Evolutionary conservation across 2,113 vertebrate species (phyloP).

Genomic region (Clinocottus analis): DNA sequence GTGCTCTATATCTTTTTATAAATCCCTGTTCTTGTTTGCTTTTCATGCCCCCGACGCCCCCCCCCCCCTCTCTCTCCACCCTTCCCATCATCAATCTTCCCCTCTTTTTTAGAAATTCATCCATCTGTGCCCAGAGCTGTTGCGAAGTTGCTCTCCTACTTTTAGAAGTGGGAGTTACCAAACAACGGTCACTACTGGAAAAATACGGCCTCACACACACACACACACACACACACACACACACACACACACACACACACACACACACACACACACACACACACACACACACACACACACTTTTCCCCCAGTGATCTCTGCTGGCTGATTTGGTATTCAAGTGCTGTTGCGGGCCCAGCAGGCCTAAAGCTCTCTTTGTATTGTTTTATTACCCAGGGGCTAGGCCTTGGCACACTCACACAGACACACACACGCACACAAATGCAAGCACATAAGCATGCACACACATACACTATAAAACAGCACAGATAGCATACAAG

Average conservation of each 20-base stretch:
- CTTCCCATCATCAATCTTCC: slow-evolving; percentile 63
- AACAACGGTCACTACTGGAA: slow-evolving; percentile 72
- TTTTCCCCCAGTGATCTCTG: slow-evolving; percentile 70
- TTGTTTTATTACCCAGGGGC: slow-evolving; percentile 81
- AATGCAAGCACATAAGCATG: not conserved
- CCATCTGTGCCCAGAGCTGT: slow-evolving; percentile 68
- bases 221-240: slow-evolving; percentile 41
- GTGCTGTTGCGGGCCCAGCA: slow-evolving; percentile 71
- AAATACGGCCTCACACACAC: slow-evolving; percentile 53
- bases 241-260: slow-evolving; percentile 41
- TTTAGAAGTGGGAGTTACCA: slow-evolving; percentile 70
- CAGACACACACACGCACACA: slow-evolving; percentile 27
- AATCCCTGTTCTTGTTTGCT: slow-evolving; percentile 52
- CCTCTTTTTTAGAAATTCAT: slow-evolving; percentile 61
- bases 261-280: slow-evolving; percentile 33
- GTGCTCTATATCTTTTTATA: slow-evolving; percentile 69
- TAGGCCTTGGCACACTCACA: slow-evolving; percentile 56
- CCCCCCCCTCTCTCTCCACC: too few species aligned
- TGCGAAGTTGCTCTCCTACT: slow-evolving; percentile 72
- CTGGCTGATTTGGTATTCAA: slow-evolving; percentile 80
- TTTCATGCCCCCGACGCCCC: slow-evolving; percentile 25
- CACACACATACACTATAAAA: slow-evolving; percentile 48
- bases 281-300: slow-evolving; percentile 52
- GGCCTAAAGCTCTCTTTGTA: slow-evolving; percentile 83
- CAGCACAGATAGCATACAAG: slow-evolving; percentile 81